Base-by-base conservation (phyloP, 1,140 invertebrate genomes). In the Drusus annulatus region DNA sequence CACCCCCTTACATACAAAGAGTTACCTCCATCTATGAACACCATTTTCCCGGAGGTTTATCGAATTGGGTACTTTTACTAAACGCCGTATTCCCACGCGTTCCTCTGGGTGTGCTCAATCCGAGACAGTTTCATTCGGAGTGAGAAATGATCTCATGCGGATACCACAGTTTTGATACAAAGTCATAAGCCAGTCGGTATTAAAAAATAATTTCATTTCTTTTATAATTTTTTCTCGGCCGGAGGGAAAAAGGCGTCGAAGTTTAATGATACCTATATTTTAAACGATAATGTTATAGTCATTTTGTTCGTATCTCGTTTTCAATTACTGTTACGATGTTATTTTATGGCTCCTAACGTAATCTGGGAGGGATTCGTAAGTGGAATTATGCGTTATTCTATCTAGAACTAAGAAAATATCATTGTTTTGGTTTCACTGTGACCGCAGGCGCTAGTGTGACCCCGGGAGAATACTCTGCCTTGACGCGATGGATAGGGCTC, bases 41-140 rank as follows among this genome's bases (percentile, higher is more conserved):
- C 10, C 10, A 23, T 54, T 17, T 25, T n/a, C 63, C 63, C 4
- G 10, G 10, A 2, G 63, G 25, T 17, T 15, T 68, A 0, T 36
- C 63, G 10, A 68, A 28, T 28, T 36, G 7, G 63, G 3, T 45
- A 28, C 7, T 68, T 68, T 68, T 68, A 45, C 63, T 36, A 68
- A 68, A 68, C 45, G 63, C 63, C 63, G 5, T 19, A 36, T n/a
- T 68, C 15, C 63, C 36, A 17, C 3, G 25, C 10, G 15, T 2
- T 68, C 16, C 63, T 16, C 63, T 68, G 28, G 63, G 28, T 45
- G 28, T 19, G 45, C 10, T 1, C 36, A 68, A 68, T 31, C 58
- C 71, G 23, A 50, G 76, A 78, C 80, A 76, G 69, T 81, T 79
- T 78, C 76, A 76, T 79, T 79, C 77, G 71, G 45, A 68, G 69